Base-by-base conservation (phyloP, 2,797 vertebrate genomes). In the Gymnopithys bicolor region DNA sequence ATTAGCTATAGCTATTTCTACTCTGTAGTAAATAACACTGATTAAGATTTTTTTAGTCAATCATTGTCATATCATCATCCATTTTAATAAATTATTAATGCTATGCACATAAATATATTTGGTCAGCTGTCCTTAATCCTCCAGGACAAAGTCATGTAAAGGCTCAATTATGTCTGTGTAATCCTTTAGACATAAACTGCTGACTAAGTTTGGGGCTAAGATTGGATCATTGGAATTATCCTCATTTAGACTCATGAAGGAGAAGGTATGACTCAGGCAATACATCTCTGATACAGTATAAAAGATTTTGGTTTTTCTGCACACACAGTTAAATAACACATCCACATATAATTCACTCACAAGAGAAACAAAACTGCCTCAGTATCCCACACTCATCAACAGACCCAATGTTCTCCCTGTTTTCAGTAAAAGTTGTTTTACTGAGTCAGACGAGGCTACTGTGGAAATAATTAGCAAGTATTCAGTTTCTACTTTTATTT, bases 261-360 rank as follows among this genome's bases (percentile, higher is more conserved):
- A 53, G 41, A 33, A 71, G 2, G 23, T 28, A 15, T 9, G 16
- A 11, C 30, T 59, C 13, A 19, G 21, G 9, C 23, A 84, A 30
- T 70, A 74, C 2, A 70, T 84, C n/a, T 16, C 19, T 59, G 8
- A 67, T 4, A 28, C 7, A 22, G 2, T 24, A 41, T 5, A 43
- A 81, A 51, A 53, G 1, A 4, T 49, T 63, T 70, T 24, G 7
- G 3, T 9, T 13, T 30, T 0, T 2, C 10, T 7, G 19, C 30
- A 22, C 21, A 2, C 3, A 45, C 2, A 53, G 16, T 73, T 45
- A 68, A 84, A 49, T 8, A 51, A 19, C 32, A 53, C 12, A 30
- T 64, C 56, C 21, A 62, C 19, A 48, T 14, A 43, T 0, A 8
- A 45, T 48, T 56, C 16, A 33, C 5, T 2, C 37, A 69, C 27